These are phyloP conservation scores for Aporophyla lueneburgensis DNA, from an alignment of 2,888 invertebrate species.

Conservation along the genomic window DNA sequence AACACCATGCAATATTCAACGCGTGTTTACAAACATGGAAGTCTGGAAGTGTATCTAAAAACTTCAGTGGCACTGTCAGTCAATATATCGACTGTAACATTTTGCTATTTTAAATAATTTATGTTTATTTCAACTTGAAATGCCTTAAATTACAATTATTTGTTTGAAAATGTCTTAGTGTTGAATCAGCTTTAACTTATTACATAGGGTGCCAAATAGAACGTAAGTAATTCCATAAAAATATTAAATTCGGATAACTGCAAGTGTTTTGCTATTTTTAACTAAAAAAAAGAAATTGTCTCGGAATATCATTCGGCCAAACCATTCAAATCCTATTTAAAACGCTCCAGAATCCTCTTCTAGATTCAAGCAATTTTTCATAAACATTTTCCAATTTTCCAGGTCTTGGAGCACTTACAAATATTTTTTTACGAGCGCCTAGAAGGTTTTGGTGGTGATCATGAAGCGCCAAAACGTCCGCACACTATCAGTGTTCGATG, in stretches of 20 bases:
- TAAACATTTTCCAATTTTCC: background rate
- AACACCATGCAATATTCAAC: constrained; percentile 3
- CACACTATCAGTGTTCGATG: constrained; percentile 99
- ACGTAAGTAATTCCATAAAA: constrained; percentile 22
- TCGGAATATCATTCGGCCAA: too few species aligned
- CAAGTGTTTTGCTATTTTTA: constrained; percentile 34
- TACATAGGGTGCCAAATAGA: background rate
- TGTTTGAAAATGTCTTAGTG: constrained; percentile 4
- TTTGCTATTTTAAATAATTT: constrained; percentile 37
- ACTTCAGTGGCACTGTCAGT: constrained; percentile 9
- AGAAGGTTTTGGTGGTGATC: constrained; percentile 54
- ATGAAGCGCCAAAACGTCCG: constrained; percentile 99
- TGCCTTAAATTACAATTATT: constrained; percentile 9
- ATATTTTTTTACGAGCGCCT: constrained; percentile 45
- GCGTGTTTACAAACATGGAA: constrained; percentile 42
- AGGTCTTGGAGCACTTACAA: constrained; percentile 40
- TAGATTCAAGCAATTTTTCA: background rate
- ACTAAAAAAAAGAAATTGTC: too few species aligned
- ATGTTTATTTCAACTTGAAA: constrained; percentile 15
- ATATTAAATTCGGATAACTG: constrained; percentile 7
- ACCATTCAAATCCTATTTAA: background rate
- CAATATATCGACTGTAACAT: constrained; percentile 46
- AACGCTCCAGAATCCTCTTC: background rate
- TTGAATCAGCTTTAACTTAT: constrained; percentile 22
- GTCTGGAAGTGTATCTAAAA: constrained; percentile 41